phyloP scores from a whole-genome alignment of 2,113 vertebrate genomes.

The Protobothrops flavoviridis region DNA sequence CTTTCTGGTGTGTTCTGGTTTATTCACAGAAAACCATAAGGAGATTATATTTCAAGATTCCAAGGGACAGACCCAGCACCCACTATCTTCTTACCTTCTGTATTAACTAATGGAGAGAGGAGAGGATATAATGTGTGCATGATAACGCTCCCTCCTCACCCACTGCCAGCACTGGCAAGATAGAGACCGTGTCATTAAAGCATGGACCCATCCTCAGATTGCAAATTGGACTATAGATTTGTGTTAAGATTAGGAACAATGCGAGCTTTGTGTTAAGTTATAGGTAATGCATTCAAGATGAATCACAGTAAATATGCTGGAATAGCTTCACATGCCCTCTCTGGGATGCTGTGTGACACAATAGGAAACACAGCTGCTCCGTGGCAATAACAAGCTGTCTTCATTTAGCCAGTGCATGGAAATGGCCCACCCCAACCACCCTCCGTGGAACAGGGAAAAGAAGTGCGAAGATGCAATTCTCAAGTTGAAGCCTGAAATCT shows the following conservation, averaged over 20 bases:
- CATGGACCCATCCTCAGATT: constrained; percentile 6
- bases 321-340: constrained; percentile 7
- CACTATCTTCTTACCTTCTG: constrained; percentile 38
- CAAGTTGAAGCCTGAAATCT: background rate
- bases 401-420: constrained; percentile 30
- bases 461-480: background rate
- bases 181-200: constrained; percentile 24
- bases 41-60: constrained; percentile 45
- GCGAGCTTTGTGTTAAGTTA: background rate
- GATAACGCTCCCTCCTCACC: constrained; percentile 17
- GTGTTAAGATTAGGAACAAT: constrained; percentile 33
- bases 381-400: constrained; percentile 41
- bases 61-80: constrained; percentile 48
- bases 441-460: background rate
- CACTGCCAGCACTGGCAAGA: constrained; percentile 22
- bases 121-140: constrained; percentile 30
- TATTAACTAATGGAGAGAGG: constrained; percentile 30
- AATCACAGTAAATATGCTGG: background rate
- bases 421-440: constrained; percentile 1
- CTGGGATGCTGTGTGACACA: background rate
- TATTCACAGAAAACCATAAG: constrained; percentile 50
- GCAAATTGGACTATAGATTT: constrained; percentile 33
- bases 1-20: constrained; percentile 45
- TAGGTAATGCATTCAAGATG: background rate
- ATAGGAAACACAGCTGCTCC: constrained; percentile 39